Evolutionary conservation across 2,888 invertebrate genomes (phyloP).

Genomic region (Poecilus cupreus): DNA sequence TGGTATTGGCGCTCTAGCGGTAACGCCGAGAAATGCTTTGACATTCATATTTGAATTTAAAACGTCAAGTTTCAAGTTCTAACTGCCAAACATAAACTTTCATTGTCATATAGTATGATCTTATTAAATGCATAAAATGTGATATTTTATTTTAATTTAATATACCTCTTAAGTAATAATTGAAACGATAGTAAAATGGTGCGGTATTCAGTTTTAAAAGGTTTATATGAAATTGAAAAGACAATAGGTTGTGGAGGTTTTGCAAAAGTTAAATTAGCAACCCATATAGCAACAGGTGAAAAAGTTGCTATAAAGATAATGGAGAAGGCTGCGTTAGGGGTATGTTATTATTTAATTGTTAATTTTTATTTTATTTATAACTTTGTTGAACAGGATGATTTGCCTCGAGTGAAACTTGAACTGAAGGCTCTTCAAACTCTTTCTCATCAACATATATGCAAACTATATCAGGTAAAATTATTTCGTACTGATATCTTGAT

Average conservation of each 20-base stretch:
- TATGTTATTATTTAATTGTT: constrained; percentile 64
- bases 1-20: not conserved
- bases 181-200: constrained; percentile 71
- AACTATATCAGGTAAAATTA: constrained; percentile 79
- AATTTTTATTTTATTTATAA: not conserved
- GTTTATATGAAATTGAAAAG: constrained; percentile 80
- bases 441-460: constrained; percentile 84
- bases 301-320: constrained; percentile 90
- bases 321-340: constrained; percentile 82
- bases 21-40: not conserved
- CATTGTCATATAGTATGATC: not conserved
- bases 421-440: constrained; percentile 83
- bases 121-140: not conserved
- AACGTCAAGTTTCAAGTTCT: constrained; percentile 49
- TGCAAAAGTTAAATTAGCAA: constrained; percentile 87
- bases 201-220: constrained; percentile 75
- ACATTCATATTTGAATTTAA: constrained; percentile 45
- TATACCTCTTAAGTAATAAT: too few relatives aligned
- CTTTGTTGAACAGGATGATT: constrained; percentile 80
- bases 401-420: constrained; percentile 83
- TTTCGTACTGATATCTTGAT: not conserved
- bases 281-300: constrained; percentile 85
- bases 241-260: constrained; percentile 87
- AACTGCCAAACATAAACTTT: constrained; percentile 44
- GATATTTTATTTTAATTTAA: not conserved